Evolutionary conservation across 2,113 vertebrate species (phyloP).

Genomic region (Apodemus speciosus): DNA sequence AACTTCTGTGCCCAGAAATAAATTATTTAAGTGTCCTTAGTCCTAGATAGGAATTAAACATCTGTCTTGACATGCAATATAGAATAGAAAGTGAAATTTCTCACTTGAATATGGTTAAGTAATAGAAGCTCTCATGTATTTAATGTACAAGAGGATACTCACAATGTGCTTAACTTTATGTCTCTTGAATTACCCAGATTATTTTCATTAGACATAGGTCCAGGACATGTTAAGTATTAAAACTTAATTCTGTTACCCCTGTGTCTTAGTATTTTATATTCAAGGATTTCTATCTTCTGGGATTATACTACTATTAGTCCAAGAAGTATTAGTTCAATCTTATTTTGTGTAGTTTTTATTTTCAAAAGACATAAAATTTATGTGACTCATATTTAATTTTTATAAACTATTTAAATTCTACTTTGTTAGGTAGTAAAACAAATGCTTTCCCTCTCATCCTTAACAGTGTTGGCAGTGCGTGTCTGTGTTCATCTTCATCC

Average conservation of each 20-base stretch:
- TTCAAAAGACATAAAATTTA: background rate
- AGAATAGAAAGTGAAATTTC: conserved; percentile 10
- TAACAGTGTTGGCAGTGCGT: background rate
- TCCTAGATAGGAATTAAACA: conserved; percentile 36
- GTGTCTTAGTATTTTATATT: background rate
- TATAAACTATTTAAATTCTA: background rate
- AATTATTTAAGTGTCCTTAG: conserved; percentile 64
- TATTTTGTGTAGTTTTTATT: conserved; percentile 37
- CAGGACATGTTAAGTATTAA: background rate
- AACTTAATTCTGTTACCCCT: background rate
- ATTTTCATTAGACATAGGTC: background rate
- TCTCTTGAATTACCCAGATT: conserved; percentile 25
- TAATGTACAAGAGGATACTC: background rate
- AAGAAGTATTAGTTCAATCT: background rate
- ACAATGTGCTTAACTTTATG: conserved; percentile 43
- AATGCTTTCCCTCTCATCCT: background rate
- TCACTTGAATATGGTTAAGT: background rate
- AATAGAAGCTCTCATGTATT: background rate
- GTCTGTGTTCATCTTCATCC: background rate
- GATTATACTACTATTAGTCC: background rate
- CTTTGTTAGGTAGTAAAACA: background rate
- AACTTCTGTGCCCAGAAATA: conserved; percentile 46
- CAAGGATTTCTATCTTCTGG: background rate
- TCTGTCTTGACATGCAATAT: conserved; percentile 24
- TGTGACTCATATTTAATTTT: conserved; percentile 9